A percentile compares a stretch with the other conserved stretches of the same genome.
Evolutionary conservation across 2,113 vertebrate species (phyloP).

Genomic region (Emberiza fucata): DNA sequence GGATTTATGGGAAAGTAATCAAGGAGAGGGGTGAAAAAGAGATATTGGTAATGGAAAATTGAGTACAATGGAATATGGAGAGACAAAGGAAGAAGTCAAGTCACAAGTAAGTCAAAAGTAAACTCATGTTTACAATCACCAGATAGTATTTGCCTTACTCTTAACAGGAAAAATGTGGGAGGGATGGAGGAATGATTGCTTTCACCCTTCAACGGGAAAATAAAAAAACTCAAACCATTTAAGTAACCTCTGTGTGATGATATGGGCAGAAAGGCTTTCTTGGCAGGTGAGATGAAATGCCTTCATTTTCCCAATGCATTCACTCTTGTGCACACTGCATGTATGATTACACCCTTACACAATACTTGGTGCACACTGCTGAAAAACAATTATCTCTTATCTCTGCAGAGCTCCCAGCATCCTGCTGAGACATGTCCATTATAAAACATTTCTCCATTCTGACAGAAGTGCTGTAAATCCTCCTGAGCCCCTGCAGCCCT

Average conservation of each 20-base stretch:
- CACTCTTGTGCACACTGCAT: not conserved
- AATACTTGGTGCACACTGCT: not conserved
- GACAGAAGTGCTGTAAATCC: not conserved
- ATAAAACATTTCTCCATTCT: not conserved
- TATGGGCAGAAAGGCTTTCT: not conserved
- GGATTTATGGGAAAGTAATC: not conserved
- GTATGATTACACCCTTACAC: not conserved
- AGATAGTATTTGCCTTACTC: not conserved
- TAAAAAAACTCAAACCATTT: not conserved
- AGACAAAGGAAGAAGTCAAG: not conserved
- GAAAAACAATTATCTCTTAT: slow-evolving; percentile 40
- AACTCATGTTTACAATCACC: not conserved
- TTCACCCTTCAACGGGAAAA: not conserved
- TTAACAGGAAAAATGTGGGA: not conserved
- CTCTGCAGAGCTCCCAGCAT: not conserved
- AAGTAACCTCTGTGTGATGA: not conserved
- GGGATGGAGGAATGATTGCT: not conserved
- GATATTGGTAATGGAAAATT: not conserved
- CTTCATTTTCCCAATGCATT: not conserved
- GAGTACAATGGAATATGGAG: not conserved
- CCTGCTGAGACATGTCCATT: slow-evolving; percentile 25
- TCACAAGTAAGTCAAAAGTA: not conserved
- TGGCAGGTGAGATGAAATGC: slow-evolving; percentile 3
- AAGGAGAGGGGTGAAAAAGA: not conserved
- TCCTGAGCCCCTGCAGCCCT: not conserved